A percentile compares a stretch with the other conserved stretches of the same genome.
Evolutionary conservation across 2,888 invertebrate genomes (phyloP).

Genomic region (Plebejus melissa): DNA sequence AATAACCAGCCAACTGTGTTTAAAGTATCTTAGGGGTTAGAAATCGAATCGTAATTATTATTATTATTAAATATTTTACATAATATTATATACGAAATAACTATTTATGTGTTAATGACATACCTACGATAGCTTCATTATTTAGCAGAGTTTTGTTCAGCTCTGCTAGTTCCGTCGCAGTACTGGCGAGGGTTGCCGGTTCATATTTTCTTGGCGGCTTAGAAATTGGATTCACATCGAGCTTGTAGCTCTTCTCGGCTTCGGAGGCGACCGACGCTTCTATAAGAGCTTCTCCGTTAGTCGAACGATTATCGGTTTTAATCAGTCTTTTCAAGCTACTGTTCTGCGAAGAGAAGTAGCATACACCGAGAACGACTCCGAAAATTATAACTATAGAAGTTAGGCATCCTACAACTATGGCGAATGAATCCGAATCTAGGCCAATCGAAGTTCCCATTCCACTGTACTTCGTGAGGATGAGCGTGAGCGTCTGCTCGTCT

Average conservation of each 20-base stretch:
- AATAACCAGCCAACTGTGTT: neutral
- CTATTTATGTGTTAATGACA: slow-evolving; percentile 45
- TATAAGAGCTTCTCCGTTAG: slow-evolving; percentile 83
- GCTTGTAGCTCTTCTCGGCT: slow-evolving; percentile 88
- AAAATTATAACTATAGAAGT: slow-evolving; percentile 69
- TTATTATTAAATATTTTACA: too few species aligned
- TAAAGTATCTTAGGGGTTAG: neutral
- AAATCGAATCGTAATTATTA: neutral
- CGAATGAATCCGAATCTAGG: slow-evolving; percentile 72
- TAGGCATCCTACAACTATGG: slow-evolving; percentile 72
- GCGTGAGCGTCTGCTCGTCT: slow-evolving; percentile 85
- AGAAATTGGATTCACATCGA: slow-evolving; percentile 89
- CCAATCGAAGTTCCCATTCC: slow-evolving; percentile 66
- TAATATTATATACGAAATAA: neutral
- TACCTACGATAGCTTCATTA: slow-evolving; percentile 85
- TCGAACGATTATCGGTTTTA: slow-evolving; percentile 79
- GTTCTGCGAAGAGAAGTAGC: slow-evolving; percentile 76
- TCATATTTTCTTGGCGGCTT: slow-evolving; percentile 89
- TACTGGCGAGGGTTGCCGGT: slow-evolving; percentile 81
- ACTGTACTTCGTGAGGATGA: slow-evolving; percentile 76
- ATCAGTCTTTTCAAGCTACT: slow-evolving; percentile 79
- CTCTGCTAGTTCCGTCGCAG: slow-evolving; percentile 88
- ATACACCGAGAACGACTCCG: slow-evolving; percentile 68
- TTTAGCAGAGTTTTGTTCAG: slow-evolving; percentile 88
- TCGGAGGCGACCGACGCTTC: slow-evolving; percentile 86